phyloP scores from a whole-genome alignment of 2,797 vertebrate species.

The Clamator glandarius region DNA sequence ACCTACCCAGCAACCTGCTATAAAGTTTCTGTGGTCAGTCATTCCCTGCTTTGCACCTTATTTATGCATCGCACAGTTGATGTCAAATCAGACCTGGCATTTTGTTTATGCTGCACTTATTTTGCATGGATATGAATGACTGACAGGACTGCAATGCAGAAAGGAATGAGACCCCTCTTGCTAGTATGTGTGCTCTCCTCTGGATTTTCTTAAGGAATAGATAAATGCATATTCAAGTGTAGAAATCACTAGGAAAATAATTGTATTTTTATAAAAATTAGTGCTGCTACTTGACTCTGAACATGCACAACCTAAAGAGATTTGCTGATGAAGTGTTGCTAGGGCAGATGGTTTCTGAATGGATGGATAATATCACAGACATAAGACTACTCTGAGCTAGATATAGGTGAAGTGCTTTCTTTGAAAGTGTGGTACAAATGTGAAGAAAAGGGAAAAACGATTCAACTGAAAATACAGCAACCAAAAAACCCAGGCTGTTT shows the following conservation, averaged over 20 bases:
- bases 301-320: not conserved
- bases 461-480: constrained; percentile 9
- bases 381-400: not conserved
- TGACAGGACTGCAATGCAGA: constrained; percentile 54
- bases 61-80: constrained; percentile 40
- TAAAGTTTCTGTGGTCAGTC: constrained; percentile 52
- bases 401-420: not conserved
- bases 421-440: not conserved
- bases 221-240: constrained; percentile 24
- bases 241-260: not conserved
- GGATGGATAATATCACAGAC: not conserved
- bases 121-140: constrained; percentile 9
- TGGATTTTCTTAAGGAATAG: not conserved
- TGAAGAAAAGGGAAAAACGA: not conserved
- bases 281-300: constrained; percentile 18
- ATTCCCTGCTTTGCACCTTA: constrained; percentile 22
- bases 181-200: not conserved
- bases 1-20: constrained; percentile 19
- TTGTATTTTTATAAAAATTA: not conserved
- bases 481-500: constrained; percentile 14
- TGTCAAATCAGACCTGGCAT: constrained; percentile 35
- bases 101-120: constrained; percentile 50
- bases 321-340: not conserved
- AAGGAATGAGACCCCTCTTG: not conserved
- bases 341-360: not conserved